These are phyloP conservation scores for Naja naja DNA, from an alignment of 2,113 vertebrate species.

Conservation along the genomic window DNA sequence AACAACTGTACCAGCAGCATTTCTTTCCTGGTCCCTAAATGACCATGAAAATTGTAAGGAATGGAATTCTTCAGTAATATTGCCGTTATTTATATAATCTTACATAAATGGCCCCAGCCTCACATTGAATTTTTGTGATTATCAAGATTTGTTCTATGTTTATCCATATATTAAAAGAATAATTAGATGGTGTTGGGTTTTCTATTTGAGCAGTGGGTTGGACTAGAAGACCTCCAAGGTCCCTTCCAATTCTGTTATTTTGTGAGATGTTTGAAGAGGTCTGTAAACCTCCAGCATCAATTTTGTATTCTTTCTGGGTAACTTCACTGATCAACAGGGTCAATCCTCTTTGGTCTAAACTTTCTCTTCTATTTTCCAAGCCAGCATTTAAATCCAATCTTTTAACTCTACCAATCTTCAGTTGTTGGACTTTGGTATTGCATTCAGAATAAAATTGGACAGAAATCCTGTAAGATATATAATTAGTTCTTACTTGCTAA, in stretches of 20 bases:
- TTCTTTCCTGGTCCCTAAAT: not conserved
- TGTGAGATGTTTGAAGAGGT: not conserved
- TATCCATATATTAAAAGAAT: not conserved
- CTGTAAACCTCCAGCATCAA: not conserved
- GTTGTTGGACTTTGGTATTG: not conserved
- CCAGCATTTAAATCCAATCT: not conserved
- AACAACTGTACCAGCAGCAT: not conserved
- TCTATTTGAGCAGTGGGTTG: not conserved
- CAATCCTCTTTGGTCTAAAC: not conserved
- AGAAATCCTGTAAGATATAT: not conserved
- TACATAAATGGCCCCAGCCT: not conserved
- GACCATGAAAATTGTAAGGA: not conserved
- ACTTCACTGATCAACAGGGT: not conserved
- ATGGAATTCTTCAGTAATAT: not conserved
- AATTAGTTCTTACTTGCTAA: not conserved
- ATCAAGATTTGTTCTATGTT: not conserved
- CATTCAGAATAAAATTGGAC: not conserved
- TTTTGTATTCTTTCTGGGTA: not conserved
- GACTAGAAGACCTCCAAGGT: not conserved
- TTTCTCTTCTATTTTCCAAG: not conserved
- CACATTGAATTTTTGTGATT: not conserved
- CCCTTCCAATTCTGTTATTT: not conserved
- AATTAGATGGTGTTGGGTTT: not conserved
- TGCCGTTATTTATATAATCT: not conserved
- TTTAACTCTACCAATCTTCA: not conserved